Evolutionary conservation across 2,797 vertebrate species (phyloP).

Genomic region (Cetoscarus ocellatus): DNA sequence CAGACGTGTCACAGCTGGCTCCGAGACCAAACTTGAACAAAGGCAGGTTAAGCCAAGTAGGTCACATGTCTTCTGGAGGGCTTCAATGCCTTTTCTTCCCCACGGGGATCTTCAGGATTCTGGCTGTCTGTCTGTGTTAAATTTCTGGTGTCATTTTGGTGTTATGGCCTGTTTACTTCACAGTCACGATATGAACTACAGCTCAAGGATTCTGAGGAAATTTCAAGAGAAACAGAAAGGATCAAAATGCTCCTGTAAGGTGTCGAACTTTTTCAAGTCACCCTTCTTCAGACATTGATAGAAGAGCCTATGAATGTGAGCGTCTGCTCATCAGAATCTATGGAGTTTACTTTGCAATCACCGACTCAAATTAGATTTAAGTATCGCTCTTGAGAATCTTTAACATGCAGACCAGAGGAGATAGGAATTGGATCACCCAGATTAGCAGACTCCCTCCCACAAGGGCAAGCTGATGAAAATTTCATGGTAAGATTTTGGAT

Average conservation of each 20-base stretch:
- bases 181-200: background rate
- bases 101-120: constrained; percentile 39
- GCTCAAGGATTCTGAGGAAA: background rate
- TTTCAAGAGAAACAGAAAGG: background rate
- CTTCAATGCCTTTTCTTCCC: constrained; percentile 27
- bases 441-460: background rate
- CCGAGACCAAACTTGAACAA: constrained; percentile 75
- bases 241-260: background rate
- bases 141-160: constrained; percentile 42
- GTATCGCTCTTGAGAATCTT: background rate
- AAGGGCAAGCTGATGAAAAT: background rate
- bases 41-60: constrained; percentile 78
- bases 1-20: constrained; percentile 79
- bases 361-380: background rate
- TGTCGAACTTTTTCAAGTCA: background rate
- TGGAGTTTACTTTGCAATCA: background rate
- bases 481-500: background rate
- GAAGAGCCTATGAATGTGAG: background rate
- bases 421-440: background rate
- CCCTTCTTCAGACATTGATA: background rate
- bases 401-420: background rate
- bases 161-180: constrained; percentile 14
- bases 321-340: background rate
- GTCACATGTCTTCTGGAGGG: constrained; percentile 65
- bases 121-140: constrained; percentile 12